Evolutionary conservation across 2,113 vertebrate species (phyloP).

Genomic region (Dicaeum eximium): DNA sequence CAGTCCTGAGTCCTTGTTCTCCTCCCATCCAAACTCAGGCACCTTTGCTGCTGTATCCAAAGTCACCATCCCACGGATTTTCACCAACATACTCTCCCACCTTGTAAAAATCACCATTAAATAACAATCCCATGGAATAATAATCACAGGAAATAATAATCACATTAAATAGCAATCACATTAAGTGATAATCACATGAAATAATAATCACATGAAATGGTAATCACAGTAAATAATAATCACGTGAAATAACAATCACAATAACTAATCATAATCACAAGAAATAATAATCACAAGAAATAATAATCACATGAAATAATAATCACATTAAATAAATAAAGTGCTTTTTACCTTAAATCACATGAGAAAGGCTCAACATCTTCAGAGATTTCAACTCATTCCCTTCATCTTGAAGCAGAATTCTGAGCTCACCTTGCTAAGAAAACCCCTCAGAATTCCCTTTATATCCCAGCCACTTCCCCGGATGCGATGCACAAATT

Average conservation of each 20-base stretch:
- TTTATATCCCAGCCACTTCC: background rate
- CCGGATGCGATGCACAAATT: background rate
- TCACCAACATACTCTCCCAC: no score
- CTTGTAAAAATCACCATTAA: background rate
- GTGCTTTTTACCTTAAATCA: background rate
- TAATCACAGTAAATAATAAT: background rate
- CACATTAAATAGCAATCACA: background rate
- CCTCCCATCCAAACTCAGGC: no score
- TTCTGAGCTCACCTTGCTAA: background rate
- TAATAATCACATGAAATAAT: background rate
- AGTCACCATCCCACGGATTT: no score
- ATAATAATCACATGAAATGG: no score
- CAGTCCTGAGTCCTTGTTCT: no score
- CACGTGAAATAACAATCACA: no score
- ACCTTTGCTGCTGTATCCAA: no score
- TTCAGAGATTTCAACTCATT: background rate
- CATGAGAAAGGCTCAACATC: background rate
- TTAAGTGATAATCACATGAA: background rate
- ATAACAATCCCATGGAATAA: no score
- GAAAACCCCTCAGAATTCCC: background rate
- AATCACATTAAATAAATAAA: background rate
- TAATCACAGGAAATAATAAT: no score
- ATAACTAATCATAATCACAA: no score
- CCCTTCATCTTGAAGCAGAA: background rate
- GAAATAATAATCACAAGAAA: background rate